Evolutionary conservation across 2,113 vertebrate species (phyloP).

Genomic region (Hyaena hyaena): DNA sequence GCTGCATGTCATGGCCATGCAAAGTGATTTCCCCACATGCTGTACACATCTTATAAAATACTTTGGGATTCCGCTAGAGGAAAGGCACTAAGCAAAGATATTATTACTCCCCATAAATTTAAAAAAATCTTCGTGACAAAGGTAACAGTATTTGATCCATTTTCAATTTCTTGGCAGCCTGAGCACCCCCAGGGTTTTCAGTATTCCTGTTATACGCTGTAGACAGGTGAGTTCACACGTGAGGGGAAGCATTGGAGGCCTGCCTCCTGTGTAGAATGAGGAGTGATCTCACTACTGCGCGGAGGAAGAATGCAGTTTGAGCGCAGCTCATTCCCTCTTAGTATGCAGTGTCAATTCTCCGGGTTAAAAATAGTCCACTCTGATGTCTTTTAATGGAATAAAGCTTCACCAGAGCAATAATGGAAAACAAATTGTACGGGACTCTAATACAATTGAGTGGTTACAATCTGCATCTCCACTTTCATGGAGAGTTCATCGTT

Average conservation of each 20-base stretch:
- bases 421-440: constrained; percentile 55
- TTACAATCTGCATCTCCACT: constrained; percentile 42
- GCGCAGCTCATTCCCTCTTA: constrained; percentile 68
- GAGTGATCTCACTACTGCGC: not conserved
- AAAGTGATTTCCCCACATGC: not conserved
- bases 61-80: not conserved
- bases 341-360: constrained; percentile 34
- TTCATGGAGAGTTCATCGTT: not conserved
- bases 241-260: not conserved
- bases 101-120: constrained; percentile 50
- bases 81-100: not conserved
- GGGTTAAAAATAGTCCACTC: constrained; percentile 57
- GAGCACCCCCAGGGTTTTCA: not conserved
- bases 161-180: constrained; percentile 63
- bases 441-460: not conserved
- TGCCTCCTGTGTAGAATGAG: not conserved
- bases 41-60: constrained; percentile 2
- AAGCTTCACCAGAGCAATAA: constrained; percentile 70
- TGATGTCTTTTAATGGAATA: constrained; percentile 65
- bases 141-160: constrained; percentile 47
- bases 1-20: too few species aligned
- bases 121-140: constrained; percentile 36
- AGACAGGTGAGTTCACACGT: not conserved
- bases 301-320: constrained; percentile 48
- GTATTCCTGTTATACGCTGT: not conserved